Evolutionary conservation across 2,888 invertebrate species (phyloP).

Genomic region (Sarcophaga rosellei): DNA sequence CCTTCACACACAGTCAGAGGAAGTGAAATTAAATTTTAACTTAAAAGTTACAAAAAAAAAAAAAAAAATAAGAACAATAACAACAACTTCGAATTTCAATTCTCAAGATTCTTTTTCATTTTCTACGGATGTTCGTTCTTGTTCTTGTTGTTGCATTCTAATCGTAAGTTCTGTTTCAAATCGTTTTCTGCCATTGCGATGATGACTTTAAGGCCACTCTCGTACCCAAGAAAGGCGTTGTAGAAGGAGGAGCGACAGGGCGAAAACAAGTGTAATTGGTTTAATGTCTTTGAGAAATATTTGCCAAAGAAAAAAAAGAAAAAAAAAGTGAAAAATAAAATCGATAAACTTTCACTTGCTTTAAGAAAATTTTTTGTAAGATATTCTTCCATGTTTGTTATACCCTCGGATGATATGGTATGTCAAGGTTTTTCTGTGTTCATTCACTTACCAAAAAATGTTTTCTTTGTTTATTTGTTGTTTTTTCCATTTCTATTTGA

Average conservation of each 20-base stretch:
- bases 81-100: not conserved
- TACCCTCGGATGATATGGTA: conserved; percentile 46
- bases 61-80: not conserved
- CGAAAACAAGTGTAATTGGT: conserved; percentile 43
- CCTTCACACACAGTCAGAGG: conserved; percentile 49
- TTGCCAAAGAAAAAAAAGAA: not conserved
- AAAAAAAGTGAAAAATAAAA: conserved; percentile 11
- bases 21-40: conserved; percentile 58
- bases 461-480: not conserved
- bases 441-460: not conserved
- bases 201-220: not conserved
- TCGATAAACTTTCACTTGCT: conserved; percentile 43
- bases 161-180: conserved; percentile 36
- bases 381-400: not conserved
- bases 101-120: not conserved
- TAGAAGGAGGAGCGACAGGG: not conserved
- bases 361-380: not conserved
- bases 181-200: not conserved
- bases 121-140: not conserved
- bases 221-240: not conserved
- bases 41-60: conserved; percentile 22
- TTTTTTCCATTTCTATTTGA: conserved; percentile 1
- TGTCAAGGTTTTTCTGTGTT: conserved; percentile 59
- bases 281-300: conserved; percentile 16
- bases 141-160: conserved; percentile 16